A percentile compares a stretch with the other conserved stretches of the same genome.
Conservation (phyloP, 2,797 vertebrate genomes). For the Coracias cyanogaster region DNA sequence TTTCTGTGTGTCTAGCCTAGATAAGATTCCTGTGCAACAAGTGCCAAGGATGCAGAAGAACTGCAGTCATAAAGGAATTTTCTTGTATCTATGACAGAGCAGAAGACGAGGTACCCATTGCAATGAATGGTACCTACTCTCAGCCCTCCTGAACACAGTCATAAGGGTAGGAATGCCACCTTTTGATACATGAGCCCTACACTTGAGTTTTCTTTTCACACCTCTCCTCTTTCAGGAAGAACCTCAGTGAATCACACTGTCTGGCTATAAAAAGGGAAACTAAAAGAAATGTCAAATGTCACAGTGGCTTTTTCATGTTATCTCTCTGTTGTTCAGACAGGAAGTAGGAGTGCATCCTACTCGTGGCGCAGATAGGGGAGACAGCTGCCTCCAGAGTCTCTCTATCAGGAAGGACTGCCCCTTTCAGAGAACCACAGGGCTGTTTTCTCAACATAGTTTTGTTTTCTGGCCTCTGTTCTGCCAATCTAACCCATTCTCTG, state of each 20-base stretch:
- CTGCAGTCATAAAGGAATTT: neutral
- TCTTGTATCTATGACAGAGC: neutral
- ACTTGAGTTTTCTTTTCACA: constrained; percentile 47
- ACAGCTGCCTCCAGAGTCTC: constrained; percentile 60
- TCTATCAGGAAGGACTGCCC: constrained; percentile 39
- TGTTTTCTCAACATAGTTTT: constrained; percentile 32
- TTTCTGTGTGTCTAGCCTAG: neutral
- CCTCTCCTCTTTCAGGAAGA: constrained; percentile 49
- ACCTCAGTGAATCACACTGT: constrained; percentile 62
- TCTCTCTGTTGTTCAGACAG: constrained; percentile 60
- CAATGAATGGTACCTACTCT: neutral
- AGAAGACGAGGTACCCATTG: neutral
- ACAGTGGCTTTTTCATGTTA: constrained; percentile 28
- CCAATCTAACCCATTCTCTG: neutral
- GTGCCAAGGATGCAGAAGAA: neutral
- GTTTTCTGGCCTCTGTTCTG: neutral
- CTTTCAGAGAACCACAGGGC: constrained; percentile 37
- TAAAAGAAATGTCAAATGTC: constrained; percentile 66
- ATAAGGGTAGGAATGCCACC: constrained; percentile 7
- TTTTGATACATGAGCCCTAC: neutral
- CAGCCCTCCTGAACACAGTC: neutral
- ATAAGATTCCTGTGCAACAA: neutral
- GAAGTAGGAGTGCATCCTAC: constrained; percentile 70
- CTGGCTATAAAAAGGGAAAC: constrained; percentile 65
- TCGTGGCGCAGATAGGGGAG: neutral